These are phyloP conservation scores for Halocynthia roretzi DNA, from an alignment of 23 tunicate genomes.

Conservation along the genomic window DNA sequence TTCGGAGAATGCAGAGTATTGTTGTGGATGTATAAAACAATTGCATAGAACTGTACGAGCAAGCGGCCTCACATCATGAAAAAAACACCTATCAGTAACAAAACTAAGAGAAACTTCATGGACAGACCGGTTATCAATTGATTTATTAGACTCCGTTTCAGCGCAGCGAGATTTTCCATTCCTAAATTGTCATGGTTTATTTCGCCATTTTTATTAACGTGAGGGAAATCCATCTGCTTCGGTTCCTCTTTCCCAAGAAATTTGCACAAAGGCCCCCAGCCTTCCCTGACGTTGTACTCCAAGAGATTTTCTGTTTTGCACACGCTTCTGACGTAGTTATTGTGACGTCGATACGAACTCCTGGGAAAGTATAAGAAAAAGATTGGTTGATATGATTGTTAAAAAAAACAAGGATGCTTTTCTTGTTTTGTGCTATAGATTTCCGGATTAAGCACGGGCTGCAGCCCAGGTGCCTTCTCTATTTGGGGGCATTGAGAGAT, in stretches of 20 bases:
- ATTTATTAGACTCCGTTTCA: constrained; percentile 1
- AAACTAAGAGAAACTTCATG: constrained; percentile 15
- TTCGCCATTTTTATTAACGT: constrained; percentile 29
- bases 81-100: constrained; percentile 6
- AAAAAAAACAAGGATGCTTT: too few relatives aligned
- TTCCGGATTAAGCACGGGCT: too few relatives aligned
- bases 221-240: constrained; percentile 6
- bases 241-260: constrained; percentile 15
- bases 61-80: constrained; percentile 2
- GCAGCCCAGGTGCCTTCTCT: too few relatives aligned
- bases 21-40: too few relatives aligned
- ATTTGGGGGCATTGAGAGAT: too few relatives aligned
- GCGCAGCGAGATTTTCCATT: constrained; percentile 14
- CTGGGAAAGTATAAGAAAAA: neutral
- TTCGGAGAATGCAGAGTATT: too few relatives aligned
- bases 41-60: too few relatives aligned
- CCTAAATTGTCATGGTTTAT: constrained; percentile 15
- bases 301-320: constrained; percentile 38
- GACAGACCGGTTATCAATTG: constrained; percentile 12
- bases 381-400: too few relatives aligned
- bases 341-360: constrained; percentile 57
- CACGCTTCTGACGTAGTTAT: constrained; percentile 36
- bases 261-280: constrained; percentile 23
- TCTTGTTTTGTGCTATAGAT: too few relatives aligned
- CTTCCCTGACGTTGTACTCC: constrained; percentile 48